Conservation (phyloP, 1,140 invertebrate species). For the Latrodectus geometricus region DNA sequence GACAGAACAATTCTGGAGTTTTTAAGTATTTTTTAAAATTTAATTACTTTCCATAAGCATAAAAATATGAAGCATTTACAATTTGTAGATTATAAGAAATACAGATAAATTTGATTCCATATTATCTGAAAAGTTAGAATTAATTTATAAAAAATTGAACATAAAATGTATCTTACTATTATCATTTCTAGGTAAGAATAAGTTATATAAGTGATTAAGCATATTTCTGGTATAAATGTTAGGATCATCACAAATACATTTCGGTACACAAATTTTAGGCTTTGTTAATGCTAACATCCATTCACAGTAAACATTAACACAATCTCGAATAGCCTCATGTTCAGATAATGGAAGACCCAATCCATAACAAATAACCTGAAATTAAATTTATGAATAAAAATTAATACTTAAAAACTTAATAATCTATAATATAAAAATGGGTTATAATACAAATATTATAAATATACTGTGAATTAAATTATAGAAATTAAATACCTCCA, state of each 20-base stretch:
- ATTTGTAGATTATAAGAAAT: no score
- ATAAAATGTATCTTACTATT: conserved; percentile 77
- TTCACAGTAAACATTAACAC: conserved; percentile 96
- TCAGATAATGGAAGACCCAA: conserved; percentile 88
- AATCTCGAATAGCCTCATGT: conserved; percentile 94
- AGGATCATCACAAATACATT: conserved; percentile 87
- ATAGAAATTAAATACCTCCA: conserved; percentile 75
- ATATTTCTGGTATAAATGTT: conserved; percentile 93
- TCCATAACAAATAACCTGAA: conserved; percentile 88
- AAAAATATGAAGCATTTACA: no score
- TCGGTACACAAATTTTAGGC: conserved; percentile 80
- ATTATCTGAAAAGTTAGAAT: neutral
- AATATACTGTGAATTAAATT: no score
- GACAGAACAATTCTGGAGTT: no score
- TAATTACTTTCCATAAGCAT: no score
- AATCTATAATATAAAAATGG: neutral
- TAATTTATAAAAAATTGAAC: neutral
- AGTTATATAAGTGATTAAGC: conserved; percentile 91
- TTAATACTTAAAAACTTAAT: neutral
- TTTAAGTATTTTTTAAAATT: no score
- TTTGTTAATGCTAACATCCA: conserved; percentile 92
- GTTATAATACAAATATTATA: no score
- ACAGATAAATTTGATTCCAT: neutral
- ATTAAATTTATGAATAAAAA: conserved; percentile 26
- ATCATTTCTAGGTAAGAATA: conserved; percentile 93